Conservation (phyloP, 2,888 invertebrate species). For the Magallana nippona region DNA sequence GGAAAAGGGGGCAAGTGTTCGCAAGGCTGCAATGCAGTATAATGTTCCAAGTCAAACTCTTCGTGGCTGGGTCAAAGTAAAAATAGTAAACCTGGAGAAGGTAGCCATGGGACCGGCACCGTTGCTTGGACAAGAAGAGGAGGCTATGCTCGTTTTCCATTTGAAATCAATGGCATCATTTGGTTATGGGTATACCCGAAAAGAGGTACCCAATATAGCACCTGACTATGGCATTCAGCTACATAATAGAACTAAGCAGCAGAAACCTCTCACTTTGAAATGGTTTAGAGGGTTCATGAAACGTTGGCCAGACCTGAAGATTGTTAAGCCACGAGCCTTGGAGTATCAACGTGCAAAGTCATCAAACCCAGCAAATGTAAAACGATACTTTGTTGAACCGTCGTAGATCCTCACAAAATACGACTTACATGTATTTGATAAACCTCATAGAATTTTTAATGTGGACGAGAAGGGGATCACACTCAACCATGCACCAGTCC, state of each 20-base stretch:
- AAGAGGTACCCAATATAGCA: conserved; percentile 42
- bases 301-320: conserved; percentile 46
- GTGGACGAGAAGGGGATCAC: conserved; percentile 53
- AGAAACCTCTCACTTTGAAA: conserved; percentile 29
- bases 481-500: conserved; percentile 47
- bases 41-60: conserved; percentile 40
- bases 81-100: conserved; percentile 18
- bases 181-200: conserved; percentile 45
- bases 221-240: conserved; percentile 38
- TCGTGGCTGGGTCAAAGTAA: conserved; percentile 31
- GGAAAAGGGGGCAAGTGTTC: conserved; percentile 13
- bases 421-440: conserved; percentile 45
- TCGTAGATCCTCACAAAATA: conserved; percentile 45
- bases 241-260: background rate
- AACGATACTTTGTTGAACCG: conserved; percentile 48
- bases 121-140: conserved; percentile 38
- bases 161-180: conserved; percentile 43
- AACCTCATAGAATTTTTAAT: conserved; percentile 48
- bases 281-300: conserved; percentile 45
- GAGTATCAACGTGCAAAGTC: conserved; percentile 44
- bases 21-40: conserved; percentile 36
- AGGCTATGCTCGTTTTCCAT: conserved; percentile 41
- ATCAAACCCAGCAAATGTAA: conserved; percentile 39
- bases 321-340: conserved; percentile 43
- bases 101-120: conserved; percentile 20